phyloP scores from a whole-genome alignment of 2,113 vertebrate species.

The Pampusana beccarii region DNA sequence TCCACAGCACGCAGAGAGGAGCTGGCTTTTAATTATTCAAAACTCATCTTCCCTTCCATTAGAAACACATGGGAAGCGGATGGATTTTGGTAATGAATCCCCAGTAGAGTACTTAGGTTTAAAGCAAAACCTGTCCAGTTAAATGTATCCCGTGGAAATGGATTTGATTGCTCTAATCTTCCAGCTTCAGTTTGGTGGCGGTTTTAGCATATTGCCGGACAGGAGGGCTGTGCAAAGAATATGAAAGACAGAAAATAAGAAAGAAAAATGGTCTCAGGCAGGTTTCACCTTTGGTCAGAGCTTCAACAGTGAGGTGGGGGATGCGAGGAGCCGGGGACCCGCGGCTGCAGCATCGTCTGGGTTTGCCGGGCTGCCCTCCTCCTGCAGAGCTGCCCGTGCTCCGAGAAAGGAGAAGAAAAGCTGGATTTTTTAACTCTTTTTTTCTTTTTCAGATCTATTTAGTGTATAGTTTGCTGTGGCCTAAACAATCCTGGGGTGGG shows the following conservation, averaged over 20 bases:
- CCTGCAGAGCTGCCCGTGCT: neutral
- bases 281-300: neutral
- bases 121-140: slow-evolving; percentile 59
- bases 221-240: neutral
- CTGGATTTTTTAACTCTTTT: too few relatives aligned
- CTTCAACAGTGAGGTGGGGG: neutral
- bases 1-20: neutral
- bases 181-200: neutral
- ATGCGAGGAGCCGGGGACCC: neutral
- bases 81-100: slow-evolving; percentile 60
- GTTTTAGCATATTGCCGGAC: neutral
- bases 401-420: neutral
- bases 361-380: neutral
- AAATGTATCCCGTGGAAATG: slow-evolving; percentile 42
- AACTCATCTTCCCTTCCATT: slow-evolving; percentile 49
- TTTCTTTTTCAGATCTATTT: neutral
- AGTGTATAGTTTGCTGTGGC: neutral
- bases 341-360: fast-evolving
- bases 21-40: slow-evolving; percentile 53
- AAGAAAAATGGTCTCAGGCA: neutral
- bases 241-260: neutral
- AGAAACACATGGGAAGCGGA: slow-evolving; percentile 49
- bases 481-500: neutral
- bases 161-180: slow-evolving; percentile 41
- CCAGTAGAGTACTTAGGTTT: slow-evolving; percentile 19